phyloP scores from a whole-genome alignment of 2,888 invertebrate genomes.

The Epistrophe eligans region DNA sequence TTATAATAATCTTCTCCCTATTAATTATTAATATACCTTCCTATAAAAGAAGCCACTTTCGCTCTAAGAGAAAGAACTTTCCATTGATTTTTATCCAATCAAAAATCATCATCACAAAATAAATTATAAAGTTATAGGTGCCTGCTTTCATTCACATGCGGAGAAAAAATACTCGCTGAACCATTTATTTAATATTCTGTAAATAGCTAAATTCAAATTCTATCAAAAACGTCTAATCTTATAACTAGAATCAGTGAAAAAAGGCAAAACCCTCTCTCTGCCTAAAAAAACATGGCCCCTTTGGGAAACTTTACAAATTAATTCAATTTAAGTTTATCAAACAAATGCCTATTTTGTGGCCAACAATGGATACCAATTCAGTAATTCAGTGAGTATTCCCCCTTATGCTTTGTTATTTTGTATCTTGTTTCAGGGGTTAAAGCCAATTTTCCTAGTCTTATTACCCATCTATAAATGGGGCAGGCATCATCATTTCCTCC shows the following conservation, averaged over 20 bases:
- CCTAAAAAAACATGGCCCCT: conserved; percentile 33
- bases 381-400: conserved; percentile 10
- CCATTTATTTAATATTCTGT: conserved; percentile 61
- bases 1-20: too few relatives aligned
- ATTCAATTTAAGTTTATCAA: conserved; percentile 84
- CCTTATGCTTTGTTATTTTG: conserved; percentile 16
- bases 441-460: conserved; percentile 57
- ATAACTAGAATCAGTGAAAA: neutral
- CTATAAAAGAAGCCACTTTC: too few relatives aligned
- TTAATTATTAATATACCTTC: too few relatives aligned
- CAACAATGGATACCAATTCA: conserved; percentile 52
- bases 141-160: neutral
- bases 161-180: conserved; percentile 9
- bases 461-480: conserved; percentile 64
- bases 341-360: conserved; percentile 79
- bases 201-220: neutral
- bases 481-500: conserved; percentile 50
- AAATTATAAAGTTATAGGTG: neutral
- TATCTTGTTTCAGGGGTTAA: conserved; percentile 44
- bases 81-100: neutral
- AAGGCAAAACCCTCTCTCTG: neutral
- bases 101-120: neutral
- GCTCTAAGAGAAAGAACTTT: neutral
- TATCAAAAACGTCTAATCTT: neutral
- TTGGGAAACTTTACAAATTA: conserved; percentile 80